phyloP scores from a whole-genome alignment of 1,140 invertebrate species.

The Phthorimaea operculella region DNA sequence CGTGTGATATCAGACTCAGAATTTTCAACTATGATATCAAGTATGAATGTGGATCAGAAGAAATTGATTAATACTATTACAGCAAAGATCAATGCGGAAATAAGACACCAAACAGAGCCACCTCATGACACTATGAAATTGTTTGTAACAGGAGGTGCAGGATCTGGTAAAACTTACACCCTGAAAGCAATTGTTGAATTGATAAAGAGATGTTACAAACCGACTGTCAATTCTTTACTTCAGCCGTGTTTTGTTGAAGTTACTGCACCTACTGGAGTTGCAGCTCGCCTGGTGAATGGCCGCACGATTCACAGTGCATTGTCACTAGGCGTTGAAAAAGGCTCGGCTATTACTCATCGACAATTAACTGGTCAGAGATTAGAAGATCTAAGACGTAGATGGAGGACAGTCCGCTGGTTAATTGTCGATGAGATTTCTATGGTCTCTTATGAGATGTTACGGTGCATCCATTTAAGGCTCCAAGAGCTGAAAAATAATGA shows the following conservation, averaged over 20 bases:
- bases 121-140: conserved; percentile 9
- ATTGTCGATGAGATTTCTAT: conserved; percentile 13
- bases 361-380: conserved; percentile 5
- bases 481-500: conserved; percentile 4
- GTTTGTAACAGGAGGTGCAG: conserved; percentile 9
- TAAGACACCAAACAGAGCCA: no score
- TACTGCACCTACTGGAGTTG: conserved; percentile 5
- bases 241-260: no score
- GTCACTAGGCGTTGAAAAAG: conserved; percentile 10
- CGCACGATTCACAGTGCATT: conserved; percentile 4
- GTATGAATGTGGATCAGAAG: conserved; percentile 22
- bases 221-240: no score
- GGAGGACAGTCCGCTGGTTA: conserved; percentile 5
- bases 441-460: conserved; percentile 9
- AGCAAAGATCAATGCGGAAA: conserved; percentile 13
- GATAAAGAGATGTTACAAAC: conserved; percentile 2
- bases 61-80: conserved; percentile 15
- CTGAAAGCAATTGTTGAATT: conserved; percentile 6
- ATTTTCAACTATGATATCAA: conserved; percentile 8
- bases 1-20: no score
- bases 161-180: conserved; percentile 1
- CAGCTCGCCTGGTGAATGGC: conserved; percentile 2
- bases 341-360: conserved; percentile 1
- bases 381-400: neutral
- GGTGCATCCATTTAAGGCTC: conserved; percentile 4